Evolutionary conservation across 2,797 vertebrate genomes (phyloP).

Genomic region (Coluber constrictor): DNA sequence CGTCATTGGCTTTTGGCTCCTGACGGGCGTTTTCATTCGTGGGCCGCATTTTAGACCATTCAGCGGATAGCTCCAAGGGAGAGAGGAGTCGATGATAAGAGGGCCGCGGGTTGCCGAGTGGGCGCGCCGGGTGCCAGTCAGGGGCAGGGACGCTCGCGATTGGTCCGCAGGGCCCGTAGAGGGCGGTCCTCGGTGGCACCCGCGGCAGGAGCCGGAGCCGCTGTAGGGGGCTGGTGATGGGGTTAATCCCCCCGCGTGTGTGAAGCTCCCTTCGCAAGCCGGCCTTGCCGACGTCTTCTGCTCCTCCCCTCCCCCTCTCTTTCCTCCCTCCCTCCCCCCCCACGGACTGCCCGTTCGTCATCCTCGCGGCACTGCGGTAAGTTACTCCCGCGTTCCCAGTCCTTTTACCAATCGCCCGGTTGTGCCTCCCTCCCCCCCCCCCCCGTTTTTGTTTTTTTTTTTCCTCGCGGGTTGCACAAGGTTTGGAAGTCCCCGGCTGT

Average conservation of each 20-base stretch:
- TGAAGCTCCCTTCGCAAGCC: constrained; percentile 26
- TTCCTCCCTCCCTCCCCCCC: background rate
- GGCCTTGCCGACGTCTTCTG: constrained; percentile 32
- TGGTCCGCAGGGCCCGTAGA: background rate
- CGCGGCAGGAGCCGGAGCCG: constrained; percentile 69
- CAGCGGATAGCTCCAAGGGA: background rate
- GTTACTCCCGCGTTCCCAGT: background rate
- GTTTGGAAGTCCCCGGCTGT: background rate
- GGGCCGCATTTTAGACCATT: background rate
- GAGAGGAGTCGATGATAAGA: background rate
- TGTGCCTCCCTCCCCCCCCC: background rate
- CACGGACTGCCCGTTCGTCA: constrained; percentile 26
- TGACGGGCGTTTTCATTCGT: constrained; percentile 24
- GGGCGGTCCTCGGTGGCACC: constrained; percentile 59
- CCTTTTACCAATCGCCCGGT: background rate
- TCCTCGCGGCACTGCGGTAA: constrained; percentile 38
- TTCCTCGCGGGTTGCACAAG: background rate
- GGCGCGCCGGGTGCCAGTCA: background rate
- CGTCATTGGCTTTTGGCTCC: rapidly evolving
- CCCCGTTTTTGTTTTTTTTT: background rate
- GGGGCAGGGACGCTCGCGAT: background rate
- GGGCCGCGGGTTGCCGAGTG: background rate
- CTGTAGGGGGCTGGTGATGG: constrained; percentile 67
- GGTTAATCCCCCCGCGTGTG: constrained; percentile 64
- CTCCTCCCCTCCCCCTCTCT: background rate